Evolutionary conservation across 2,888 invertebrate genomes (phyloP).

Genomic region (Drosophila merina): DNA sequence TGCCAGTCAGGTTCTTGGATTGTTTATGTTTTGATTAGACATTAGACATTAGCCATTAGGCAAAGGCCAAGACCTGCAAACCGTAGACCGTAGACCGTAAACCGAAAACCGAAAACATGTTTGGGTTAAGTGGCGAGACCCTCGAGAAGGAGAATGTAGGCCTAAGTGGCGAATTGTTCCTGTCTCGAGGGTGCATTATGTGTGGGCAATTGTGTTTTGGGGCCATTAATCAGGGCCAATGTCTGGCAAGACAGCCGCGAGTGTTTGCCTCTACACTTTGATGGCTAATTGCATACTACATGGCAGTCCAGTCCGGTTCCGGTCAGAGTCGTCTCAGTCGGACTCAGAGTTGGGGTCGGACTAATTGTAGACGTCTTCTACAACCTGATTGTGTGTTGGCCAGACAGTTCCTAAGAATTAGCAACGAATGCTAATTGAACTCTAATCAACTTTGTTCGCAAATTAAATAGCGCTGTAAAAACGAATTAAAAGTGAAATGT

Average conservation of each 20-base stretch:
- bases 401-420: constrained; percentile 45
- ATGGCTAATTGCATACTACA: constrained; percentile 67
- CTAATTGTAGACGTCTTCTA: constrained; percentile 66
- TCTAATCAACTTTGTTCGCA: constrained; percentile 48
- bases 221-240: constrained; percentile 64
- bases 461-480: constrained; percentile 12
- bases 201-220: constrained; percentile 34
- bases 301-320: constrained; percentile 39
- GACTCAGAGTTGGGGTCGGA: not conserved
- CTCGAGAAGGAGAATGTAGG: constrained; percentile 7
- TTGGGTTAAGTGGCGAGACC: constrained; percentile 56
- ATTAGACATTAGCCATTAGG: constrained; percentile 39
- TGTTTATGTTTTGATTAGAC: constrained; percentile 64
- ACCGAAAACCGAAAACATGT: constrained; percentile 59
- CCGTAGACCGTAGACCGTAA: constrained; percentile 49
- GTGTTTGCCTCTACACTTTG: constrained; percentile 45
- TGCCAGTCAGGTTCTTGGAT: constrained; percentile 34
- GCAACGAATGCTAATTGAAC: constrained; percentile 58
- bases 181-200: constrained; percentile 70
- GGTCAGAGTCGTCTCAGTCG: too few relatives aligned
- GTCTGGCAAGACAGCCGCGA: constrained; percentile 68
- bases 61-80: constrained; percentile 2
- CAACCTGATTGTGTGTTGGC: constrained; percentile 61
- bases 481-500: constrained; percentile 1
- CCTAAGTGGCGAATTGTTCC: constrained; percentile 32